Conservation (phyloP, 1,140 invertebrate genomes). For the Trypoxylus dichotomus region DNA sequence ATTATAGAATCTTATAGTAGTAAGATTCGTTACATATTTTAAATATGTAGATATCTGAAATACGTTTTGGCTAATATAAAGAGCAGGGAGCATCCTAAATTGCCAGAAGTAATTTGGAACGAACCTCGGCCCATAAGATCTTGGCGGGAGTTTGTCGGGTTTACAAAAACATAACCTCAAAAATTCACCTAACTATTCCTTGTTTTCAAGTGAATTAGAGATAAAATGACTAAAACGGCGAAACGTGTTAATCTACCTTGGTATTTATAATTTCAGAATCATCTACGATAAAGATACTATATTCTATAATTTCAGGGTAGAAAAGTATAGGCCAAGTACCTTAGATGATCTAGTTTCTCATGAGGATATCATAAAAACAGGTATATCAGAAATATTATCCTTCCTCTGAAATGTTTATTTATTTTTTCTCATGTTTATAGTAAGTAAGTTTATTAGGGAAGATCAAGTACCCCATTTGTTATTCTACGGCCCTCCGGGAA, state of each 20-base stretch:
- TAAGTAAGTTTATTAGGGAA: constrained; percentile 90
- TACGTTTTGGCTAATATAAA: no score
- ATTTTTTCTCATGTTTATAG: constrained; percentile 61
- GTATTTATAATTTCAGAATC: constrained; percentile 34
- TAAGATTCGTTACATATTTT: no score
- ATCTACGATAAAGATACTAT: constrained; percentile 17
- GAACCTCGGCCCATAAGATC: no score
- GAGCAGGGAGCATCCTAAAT: no score
- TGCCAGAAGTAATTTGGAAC: no score
- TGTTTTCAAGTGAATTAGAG: not conserved
- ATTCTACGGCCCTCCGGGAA: constrained; percentile 98
- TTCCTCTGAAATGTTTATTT: constrained; percentile 56
- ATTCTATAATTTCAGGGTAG: constrained; percentile 74
- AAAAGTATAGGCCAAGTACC: constrained; percentile 93
- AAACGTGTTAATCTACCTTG: constrained; percentile 36
- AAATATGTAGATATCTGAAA: no score
- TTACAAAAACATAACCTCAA: not conserved
- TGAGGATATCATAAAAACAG: constrained; percentile 94
- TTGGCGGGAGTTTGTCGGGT: not conserved
- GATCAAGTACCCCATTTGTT: constrained; percentile 94
- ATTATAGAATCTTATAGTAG: no score
- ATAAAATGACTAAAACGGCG: constrained; percentile 31
- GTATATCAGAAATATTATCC: constrained; percentile 72
- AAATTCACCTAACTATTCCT: not conserved
- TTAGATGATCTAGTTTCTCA: constrained; percentile 95